Evolutionary conservation across 2,797 vertebrate genomes (phyloP).

Genomic region (Cyclura pinguis): DNA sequence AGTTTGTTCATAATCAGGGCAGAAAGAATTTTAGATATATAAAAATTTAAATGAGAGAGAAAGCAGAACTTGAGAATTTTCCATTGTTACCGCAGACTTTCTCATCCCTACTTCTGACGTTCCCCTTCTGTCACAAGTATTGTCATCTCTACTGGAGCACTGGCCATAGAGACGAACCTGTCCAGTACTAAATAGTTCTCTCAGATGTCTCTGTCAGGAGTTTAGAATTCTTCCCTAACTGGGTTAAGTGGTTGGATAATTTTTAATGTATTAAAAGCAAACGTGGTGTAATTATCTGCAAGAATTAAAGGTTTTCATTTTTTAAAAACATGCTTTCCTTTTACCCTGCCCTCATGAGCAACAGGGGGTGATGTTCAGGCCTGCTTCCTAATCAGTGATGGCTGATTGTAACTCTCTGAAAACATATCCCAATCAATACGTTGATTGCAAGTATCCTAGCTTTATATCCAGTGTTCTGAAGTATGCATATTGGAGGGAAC

Average conservation of each 20-base stretch:
- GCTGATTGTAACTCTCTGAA: conserved; percentile 67
- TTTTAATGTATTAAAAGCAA: background rate
- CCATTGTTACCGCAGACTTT: too few relatives aligned
- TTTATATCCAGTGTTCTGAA: conserved; percentile 23
- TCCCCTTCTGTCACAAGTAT: too few relatives aligned
- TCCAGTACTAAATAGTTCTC: too few relatives aligned
- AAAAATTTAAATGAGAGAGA: too few relatives aligned
- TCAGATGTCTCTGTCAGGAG: too few relatives aligned
- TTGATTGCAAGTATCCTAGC: conserved; percentile 43
- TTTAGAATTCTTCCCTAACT: too few relatives aligned
- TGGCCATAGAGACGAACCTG: too few relatives aligned
- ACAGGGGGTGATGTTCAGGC: conserved; percentile 43
- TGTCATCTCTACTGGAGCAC: too few relatives aligned
- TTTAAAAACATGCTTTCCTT: background rate
- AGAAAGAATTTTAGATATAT: too few relatives aligned
- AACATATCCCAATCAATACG: conserved; percentile 64
- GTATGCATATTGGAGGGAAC: conserved; percentile 35
- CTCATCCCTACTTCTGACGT: too few relatives aligned
- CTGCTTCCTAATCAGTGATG: conserved; percentile 68
- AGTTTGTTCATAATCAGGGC: too few relatives aligned
- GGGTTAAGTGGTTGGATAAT: background rate
- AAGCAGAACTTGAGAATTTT: too few relatives aligned
- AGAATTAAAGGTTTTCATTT: background rate
- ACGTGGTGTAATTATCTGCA: background rate
- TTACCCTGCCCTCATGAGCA: conserved; percentile 18